Evolutionary conservation across 2,888 invertebrate species (phyloP), one percentile per base, ranked within the genome.

Genomic region (Zonitis immaculata): DNA sequence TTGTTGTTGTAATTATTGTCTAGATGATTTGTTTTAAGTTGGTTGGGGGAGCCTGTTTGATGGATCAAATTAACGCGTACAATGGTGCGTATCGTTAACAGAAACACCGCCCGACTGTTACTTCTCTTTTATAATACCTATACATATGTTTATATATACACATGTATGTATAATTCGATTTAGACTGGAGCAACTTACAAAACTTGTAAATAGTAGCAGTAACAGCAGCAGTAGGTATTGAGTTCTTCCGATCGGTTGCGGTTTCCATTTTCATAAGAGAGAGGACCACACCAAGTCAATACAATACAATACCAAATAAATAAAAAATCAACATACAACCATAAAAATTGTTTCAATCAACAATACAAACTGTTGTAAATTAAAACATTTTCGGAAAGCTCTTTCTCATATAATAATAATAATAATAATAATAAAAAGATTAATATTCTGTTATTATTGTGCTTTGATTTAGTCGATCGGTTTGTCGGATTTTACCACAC

Each of bases 11-110:
- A 26, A 27, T 26, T 12, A 28, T 27, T 12, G 9, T 28, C 27
- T 30, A 30, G 28, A 45, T 30, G 45, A 27, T 30, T 30, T 20
- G 45, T 30, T 30, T 39, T 39, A 18, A 39, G 39, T 20, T 39
- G 20, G 39, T n/a, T 18, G 39, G 20, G 20, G 20, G 20, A n/a
- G n/a, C n/a, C n/a, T 39, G 6, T 39, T 39, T 39, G 39, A 39
- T 39, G 39, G n/a, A 39, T 27, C 27, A 49, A 50, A 54, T 54
- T 54, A 54, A 47, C 49, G 35, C 26, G 32, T 44, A 47, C 54
- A 49, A 50, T 54, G 50, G 54, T 54, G 54, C 54, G 54, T 44
- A 44, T 50, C 54, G 54, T 54, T 50, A 54, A 52, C 42, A 49
- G 54, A 54, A 54, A 39, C 39, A 35, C 45, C 45, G 45, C 45